phyloP scores from a whole-genome alignment of 37 sponge, comb jelly and placozoan genomes.

The Theonella swinhoei region DNA sequence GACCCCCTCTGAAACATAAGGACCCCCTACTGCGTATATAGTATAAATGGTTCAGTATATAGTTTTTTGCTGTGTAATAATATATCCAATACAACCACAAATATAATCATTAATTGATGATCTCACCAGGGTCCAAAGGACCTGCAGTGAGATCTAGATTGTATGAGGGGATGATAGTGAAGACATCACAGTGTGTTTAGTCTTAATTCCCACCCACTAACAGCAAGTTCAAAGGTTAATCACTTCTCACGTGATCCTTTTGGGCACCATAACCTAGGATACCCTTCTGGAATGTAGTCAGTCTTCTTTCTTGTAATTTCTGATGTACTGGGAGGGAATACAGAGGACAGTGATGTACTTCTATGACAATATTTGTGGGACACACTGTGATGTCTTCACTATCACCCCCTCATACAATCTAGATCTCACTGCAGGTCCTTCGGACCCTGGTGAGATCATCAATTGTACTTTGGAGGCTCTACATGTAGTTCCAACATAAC shows the following conservation, averaged over 20 bases:
- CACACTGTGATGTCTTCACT: background rate
- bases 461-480: constrained; percentile 1
- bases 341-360: background rate
- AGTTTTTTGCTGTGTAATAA: no score
- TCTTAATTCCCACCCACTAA: background rate
- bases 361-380: no score
- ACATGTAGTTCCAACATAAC: background rate
- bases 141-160: constrained; percentile 4
- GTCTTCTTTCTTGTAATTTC: background rate
- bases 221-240: constrained; percentile 24
- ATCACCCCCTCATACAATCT: constrained; percentile 4
- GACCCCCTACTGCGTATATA: background rate
- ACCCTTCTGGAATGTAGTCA: background rate
- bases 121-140: constrained; percentile 16
- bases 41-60: no score
- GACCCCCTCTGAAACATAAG: no score
- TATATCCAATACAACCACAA: no score
- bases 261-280: constrained; percentile 5
- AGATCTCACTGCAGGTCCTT: constrained; percentile 2
- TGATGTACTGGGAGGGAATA: background rate
- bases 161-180: constrained; percentile 11
- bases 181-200: constrained; percentile 18
- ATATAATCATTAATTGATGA: constrained; percentile 8
- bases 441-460: constrained; percentile 4
- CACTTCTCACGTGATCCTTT: constrained; percentile 8